Base-by-base conservation (phyloP, 2,888 invertebrate species). In the Leucophora obtusa region DNA sequence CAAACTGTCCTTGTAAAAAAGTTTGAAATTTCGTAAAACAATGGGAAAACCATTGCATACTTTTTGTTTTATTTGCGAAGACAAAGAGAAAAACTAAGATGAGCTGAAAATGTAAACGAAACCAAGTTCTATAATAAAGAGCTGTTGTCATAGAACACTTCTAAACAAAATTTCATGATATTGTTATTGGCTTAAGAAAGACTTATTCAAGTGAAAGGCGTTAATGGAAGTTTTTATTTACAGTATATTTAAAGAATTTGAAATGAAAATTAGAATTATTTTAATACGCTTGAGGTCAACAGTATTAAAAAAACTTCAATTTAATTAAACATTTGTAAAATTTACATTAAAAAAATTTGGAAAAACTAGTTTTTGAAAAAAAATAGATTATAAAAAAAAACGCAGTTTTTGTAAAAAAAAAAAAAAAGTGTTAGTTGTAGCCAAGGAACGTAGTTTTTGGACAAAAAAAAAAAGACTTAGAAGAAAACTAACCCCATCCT, bases 1-100 rank as follows among this genome's bases (percentile, higher is more conserved):
- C 33, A 38, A n/a, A 53, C 21, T 58, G 70, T 63, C 69, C 70
- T 70, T 76, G 63, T 53, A 47, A 15, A 5, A 69, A 76, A 76
- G 62, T 76, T 76, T 50, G 28, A 54, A 33, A n/a, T 56, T 28
- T 68, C 28, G 1, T 0, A 38, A 63, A 62, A 76, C 18, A 43
- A 63, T 24, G 1, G 18, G 11, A 38, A 38, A 47, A 14, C n/a
- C 43, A 47, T 63, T 51, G 68, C 33, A 56, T 53, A 69, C 58
- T 65, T 70, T 51, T 17, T 63, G 70, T n/a, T 47, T 47, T 1
- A 0, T 47, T 11, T 47, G 43, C n/a, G 2, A 28, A 56, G n/a
- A 56, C 54, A 54, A 24, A 54, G 11, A 5, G 11, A 54, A 18
- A 54, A 24, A 7, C 10, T 18, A 24, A 54, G 21, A 54, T 54